These are phyloP conservation scores for Escarpia spicata DNA, from an alignment of 2,888 invertebrate genomes.

Conservation along the genomic window DNA sequence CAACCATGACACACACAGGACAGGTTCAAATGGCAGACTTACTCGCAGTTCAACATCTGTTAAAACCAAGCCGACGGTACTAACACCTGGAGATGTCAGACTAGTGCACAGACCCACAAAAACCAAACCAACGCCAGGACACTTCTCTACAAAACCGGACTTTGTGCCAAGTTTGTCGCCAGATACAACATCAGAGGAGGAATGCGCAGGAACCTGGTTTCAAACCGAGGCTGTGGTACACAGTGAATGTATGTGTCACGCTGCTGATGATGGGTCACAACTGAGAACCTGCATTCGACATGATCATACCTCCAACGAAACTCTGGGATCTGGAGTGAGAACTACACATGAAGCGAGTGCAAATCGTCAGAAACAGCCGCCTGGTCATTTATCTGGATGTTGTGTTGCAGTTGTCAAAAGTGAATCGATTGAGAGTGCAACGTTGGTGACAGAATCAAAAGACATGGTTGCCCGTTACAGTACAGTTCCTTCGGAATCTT, in stretches of 20 bases:
- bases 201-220: background rate
- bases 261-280: background rate
- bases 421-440: background rate
- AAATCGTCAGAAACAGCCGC: background rate
- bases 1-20: background rate
- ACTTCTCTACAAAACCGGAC: background rate
- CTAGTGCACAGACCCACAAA: too few species aligned
- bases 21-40: background rate
- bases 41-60: background rate
- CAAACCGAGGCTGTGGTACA: background rate
- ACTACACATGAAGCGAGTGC: background rate
- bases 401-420: background rate
- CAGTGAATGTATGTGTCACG: background rate
- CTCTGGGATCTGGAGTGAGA: background rate
- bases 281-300: background rate
- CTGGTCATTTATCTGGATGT: background rate
- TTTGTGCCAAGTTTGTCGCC: background rate
- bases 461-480: background rate
- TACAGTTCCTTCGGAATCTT: background rate
- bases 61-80: background rate
- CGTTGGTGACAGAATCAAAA: background rate
- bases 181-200: background rate
- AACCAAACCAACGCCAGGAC: background rate
- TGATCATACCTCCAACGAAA: background rate
- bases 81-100: too few species aligned